A percentile compares a stretch with the other conserved stretches of the same genome.
phyloP scores from a whole-genome alignment of 1,140 invertebrate species.

The Eulimnadia texana region DNA sequence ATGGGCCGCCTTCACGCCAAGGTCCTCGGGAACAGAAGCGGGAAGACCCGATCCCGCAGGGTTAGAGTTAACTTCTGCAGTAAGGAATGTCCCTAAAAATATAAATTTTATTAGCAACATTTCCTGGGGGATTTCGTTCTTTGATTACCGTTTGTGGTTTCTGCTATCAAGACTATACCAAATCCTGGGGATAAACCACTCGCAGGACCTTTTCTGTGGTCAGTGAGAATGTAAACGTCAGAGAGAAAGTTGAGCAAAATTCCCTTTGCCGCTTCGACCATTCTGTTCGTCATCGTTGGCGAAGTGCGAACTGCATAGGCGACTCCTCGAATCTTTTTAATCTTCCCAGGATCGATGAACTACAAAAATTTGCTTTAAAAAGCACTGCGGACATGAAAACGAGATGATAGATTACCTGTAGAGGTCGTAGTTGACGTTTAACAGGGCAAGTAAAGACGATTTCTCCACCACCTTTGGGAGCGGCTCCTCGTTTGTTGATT shows the following conservation, averaged over 20 bases:
- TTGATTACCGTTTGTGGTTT: conserved; percentile 68
- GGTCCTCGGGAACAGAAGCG: conserved; percentile 69
- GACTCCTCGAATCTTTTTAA: conserved; percentile 82
- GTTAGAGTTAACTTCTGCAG: conserved; percentile 36
- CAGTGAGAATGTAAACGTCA: conserved; percentile 89
- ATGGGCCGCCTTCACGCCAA: conserved; percentile 67
- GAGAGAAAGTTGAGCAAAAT: conserved; percentile 79
- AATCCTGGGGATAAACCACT: conserved; percentile 36
- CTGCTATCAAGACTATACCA: conserved; percentile 78
- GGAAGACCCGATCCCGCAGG: conserved; percentile 32
- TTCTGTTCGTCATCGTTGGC: conserved; percentile 74
- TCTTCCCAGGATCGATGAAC: conserved; percentile 62
- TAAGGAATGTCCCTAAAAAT: conserved; percentile 31
- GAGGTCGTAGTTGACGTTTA: conserved; percentile 42
- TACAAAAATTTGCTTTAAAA: conserved; percentile 21
- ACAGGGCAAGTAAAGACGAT: conserved; percentile 77
- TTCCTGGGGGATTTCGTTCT: too few species aligned
- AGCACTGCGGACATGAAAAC: neutral
- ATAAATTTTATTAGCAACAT: too few species aligned
- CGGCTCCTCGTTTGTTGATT: conserved; percentile 65
- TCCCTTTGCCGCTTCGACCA: conserved; percentile 84
- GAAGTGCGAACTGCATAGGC: conserved; percentile 79
- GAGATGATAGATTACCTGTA: conserved; percentile 35
- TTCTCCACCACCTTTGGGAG: conserved; percentile 81
- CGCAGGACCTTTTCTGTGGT: conserved; percentile 65